phyloP scores from a whole-genome alignment of 2,888 invertebrate genomes.

The Melinaea menophilus region DNA sequence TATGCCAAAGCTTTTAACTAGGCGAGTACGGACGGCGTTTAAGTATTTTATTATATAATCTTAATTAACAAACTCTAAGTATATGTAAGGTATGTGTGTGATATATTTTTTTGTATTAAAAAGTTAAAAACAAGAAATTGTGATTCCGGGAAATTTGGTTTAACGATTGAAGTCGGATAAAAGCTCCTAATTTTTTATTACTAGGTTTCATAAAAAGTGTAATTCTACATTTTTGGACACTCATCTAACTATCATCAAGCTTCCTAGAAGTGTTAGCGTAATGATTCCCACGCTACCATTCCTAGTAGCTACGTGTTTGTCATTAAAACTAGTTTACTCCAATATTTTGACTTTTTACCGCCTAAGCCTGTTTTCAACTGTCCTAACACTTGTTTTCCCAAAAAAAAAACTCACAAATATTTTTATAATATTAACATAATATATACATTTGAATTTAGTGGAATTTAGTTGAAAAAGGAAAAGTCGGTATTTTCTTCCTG shows the following conservation, averaged over 20 bases:
- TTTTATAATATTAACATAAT: conserved; percentile 22
- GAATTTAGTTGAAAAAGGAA: conserved; percentile 24
- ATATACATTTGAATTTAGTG: conserved; percentile 20
- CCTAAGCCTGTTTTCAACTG: conserved; percentile 8
- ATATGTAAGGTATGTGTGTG: background rate
- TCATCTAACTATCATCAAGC: conserved; percentile 7
- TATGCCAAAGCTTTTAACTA: conserved; percentile 3
- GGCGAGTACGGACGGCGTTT: background rate
- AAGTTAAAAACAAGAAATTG: no score
- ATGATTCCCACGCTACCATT: conserved; percentile 30
- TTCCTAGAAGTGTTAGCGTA: conserved; percentile 25
- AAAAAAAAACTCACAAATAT: conserved; percentile 2
- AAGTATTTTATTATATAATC: background rate
- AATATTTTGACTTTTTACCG: conserved; percentile 25
- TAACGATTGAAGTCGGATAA: no score
- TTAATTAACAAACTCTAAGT: background rate
- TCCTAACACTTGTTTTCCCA: conserved; percentile 9
- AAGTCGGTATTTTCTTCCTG: conserved; percentile 32
- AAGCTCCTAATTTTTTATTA: no score
- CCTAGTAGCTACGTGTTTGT: conserved; percentile 20
- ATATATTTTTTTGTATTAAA: no score
- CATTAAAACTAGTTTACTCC: conserved; percentile 29
- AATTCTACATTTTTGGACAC: conserved; percentile 21
- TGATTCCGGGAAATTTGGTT: no score
- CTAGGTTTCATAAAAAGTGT: conserved; percentile 14